Evolutionary conservation across 2,113 vertebrate genomes (phyloP).

Genomic region (Phainopepla nitens): DNA sequence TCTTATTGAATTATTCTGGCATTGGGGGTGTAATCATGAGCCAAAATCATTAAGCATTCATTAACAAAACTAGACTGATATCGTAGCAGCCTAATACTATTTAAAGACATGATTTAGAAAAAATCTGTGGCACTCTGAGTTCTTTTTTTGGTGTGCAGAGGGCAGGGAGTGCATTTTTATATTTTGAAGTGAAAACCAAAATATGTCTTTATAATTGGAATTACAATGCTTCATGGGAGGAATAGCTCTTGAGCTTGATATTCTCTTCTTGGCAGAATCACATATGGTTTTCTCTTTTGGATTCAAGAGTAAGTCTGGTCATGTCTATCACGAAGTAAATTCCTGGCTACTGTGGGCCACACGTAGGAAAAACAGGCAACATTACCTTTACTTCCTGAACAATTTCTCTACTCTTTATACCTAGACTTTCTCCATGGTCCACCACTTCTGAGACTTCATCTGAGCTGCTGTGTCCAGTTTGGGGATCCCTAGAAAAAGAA

Average conservation of each 20-base stretch:
- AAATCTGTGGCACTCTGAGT: not conserved
- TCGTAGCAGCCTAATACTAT: not conserved
- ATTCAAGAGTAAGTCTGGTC: not conserved
- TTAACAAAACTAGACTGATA: conserved; percentile 8
- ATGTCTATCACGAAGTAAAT: not conserved
- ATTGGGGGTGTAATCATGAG: not conserved
- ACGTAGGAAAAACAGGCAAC: not conserved
- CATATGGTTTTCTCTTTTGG: not conserved
- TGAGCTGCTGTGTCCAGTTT: not conserved
- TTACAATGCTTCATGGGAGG: not conserved
- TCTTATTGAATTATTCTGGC: conserved; percentile 44
- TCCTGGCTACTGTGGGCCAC: not conserved
- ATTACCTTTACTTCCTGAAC: not conserved
- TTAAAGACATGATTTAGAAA: not conserved
- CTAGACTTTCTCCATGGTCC: not conserved
- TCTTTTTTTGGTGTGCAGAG: not conserved
- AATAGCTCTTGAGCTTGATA: not conserved
- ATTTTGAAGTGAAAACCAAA: not conserved
- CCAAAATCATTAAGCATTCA: conserved; percentile 23
- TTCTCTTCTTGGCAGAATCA: not conserved
- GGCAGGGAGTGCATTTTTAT: not conserved
- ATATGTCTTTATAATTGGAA: not conserved
- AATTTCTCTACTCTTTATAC: not conserved
- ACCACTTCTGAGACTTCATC: not conserved
- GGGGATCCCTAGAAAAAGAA: not conserved